Evolutionary conservation across 1,140 invertebrate species (phyloP), one percentile per base, ranked within the genome.

Genomic region (Bemisia tabaci): DNA sequence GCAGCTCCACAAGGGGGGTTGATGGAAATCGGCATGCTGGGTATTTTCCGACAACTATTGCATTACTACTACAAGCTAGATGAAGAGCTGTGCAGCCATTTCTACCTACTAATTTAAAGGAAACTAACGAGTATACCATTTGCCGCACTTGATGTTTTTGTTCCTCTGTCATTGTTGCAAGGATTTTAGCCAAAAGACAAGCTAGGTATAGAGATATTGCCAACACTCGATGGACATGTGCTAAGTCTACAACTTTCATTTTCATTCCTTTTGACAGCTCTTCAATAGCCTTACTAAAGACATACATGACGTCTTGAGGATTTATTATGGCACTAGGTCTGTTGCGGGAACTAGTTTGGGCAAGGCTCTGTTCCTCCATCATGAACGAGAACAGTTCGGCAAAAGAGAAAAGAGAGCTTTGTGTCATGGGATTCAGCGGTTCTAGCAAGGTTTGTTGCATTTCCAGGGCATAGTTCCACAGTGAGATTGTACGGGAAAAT

Each of bases 381-480:
- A 97, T 95, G 75, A 93, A 96, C 65, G 89, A 91, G 79, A 97
- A 98, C 1, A 97, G 81, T 79, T 97, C 94, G 1, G 92, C 92
- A 77, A 97, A 97, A 70, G 91, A 94, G 73, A 94, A 87, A 24
- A 97, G 83, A 67, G 89, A 92, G 74, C 89, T 93, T 77, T 96
- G 93, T 17, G 94, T 97, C 87, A 95, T 92, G 2, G 92, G 90
- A 78, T 91, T 94, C 11, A 97, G 81, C n/a, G 93, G 89, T 71
- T 94, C 92, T 64, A 96, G 81, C 78, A 94, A 92, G 68, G 86
- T 87, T 75, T 95, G 92, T 78, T 97, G 94, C 88, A 96, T 95
- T 75, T 96, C 92, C 12, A 98, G 79, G n/a, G 94, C 94, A 78
- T 97, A 95, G 78, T 92, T 93, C 94, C 95, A 97, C 27, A 97